A percentile compares a stretch with the other conserved stretches of the same genome.
phyloP scores from a whole-genome alignment of 2,113 vertebrate genomes.

The mouse (Mus musculus) region GRCm39 chr3:149845001-149845500 shows the following conservation, averaged over 20 bases:
- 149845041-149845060: constrained; percentile 75
- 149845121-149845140: constrained; percentile 75
- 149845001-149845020: constrained; percentile 70
- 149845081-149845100: constrained; percentile 71
- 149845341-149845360: background rate
- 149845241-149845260: constrained; percentile 72
- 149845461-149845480: constrained; percentile 23
- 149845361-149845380: constrained; percentile 30
- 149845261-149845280: constrained; percentile 59
- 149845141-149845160: constrained; percentile 63
- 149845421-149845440: background rate
- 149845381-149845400: constrained; percentile 46
- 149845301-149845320: constrained; percentile 59
- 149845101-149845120: constrained; percentile 75
- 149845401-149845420: background rate
- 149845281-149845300: constrained; percentile 59
- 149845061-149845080: constrained; percentile 74
- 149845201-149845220: constrained; percentile 57
- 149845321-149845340: constrained; percentile 22
- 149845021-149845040: constrained; percentile 63
- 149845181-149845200: constrained; percentile 75
- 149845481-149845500: background rate
- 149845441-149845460: background rate
- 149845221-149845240: constrained; percentile 67
- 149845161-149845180: constrained; percentile 56